Evolutionary conservation across 2,797 vertebrate species (phyloP), one percentile per base, ranked within the genome.

Genomic region (Pogonophryne albipinna): DNA sequence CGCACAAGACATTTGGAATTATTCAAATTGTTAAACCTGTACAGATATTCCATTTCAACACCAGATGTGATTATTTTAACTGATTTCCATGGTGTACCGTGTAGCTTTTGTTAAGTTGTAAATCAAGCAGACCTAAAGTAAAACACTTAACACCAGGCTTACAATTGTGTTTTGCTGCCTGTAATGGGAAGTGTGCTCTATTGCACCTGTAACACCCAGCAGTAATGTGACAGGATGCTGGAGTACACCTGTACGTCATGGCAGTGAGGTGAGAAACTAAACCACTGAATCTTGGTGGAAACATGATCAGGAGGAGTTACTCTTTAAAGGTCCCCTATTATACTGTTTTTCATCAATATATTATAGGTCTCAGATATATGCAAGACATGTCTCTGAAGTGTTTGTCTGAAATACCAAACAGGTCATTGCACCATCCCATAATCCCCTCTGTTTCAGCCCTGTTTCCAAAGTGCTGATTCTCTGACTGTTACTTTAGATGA

Each of bases 231-330:
- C 15, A 56, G 45, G 9, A 12, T 53, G 15, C 57, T 13, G 31
- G 42, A 49, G 58, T 55, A 23, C 27, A 62, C 6, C 17, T 19
- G 53, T 16, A 38, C 16, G n/a, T 34, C 17, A 57, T 14, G 49
- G 19, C 46, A 58, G 13, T 14, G 10, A 42, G 15, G 34, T 57
- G 19, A 62, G 11, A 68, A 12, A 16, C n/a, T 20, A 31, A 51
- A 64, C 47, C 14, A 61, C 23, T 45, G 6, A 60, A 47, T 51
- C 23, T 38, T 16, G 17, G 20, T 23, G 34, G 34, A 6, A 64
- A 44, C 3, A 51, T 58, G 56, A 70, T 77, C 61, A 76, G 45
- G 45, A 76, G 20, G 16, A 83, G 66, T 69, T 69, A 62, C 58
- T 65, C 10, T 15, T 53, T 27, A 27, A 27, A 27, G 27, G 27